Base-by-base conservation (phyloP, 2,113 vertebrate species). In the Cyrtonyx montezumae region DNA sequence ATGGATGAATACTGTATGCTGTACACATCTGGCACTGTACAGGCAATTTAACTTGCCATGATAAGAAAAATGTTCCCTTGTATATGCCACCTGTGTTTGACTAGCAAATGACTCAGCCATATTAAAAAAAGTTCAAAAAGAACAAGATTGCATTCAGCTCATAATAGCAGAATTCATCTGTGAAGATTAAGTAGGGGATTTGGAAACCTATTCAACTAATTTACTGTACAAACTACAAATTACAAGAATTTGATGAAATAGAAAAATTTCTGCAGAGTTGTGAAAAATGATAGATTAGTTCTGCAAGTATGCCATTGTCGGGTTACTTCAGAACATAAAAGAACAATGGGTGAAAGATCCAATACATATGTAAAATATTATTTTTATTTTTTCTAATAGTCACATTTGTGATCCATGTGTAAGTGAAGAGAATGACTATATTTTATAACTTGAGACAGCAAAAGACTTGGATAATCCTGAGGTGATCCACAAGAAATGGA, bases 401-500 rank as follows among this genome's bases (percentile, higher is more conserved):
- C 48, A 87, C n/a, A 80, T 80, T 95, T 96, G 36, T 56, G 67
- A 94, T 83, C 46, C 70, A 63, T 53, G 63, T 91, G 67, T 68
- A 92, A 90, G 77, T 71, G n/a, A 45, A 45, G 14, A 84, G 20
- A 94, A 93, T 81, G 74, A 30, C 16, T 80, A 0, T 87, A 34
- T 43, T 91, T 91, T 80, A 85, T 1, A 4, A 48, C 23, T 87
- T 83, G 36, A 90, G 79, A 68, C 3, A 1, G 63, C 43, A 87
- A 34, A 87, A 68, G 30, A 67, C 28, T 84, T 21, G 1, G 43
- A 56, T 77, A 93, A 71, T 37, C 71, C 59, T 36, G 51, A 88
- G 23, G 32, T 71, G 73, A 92, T 85, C 36, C 67, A 79, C 49
- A 90, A 79, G 59, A 84, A 92, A 92, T 79, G 34, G 63, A 94